These are phyloP conservation scores for Enteromius argenteus DNA, from an alignment of 2,797 vertebrate genomes.

Conservation along the genomic window DNA sequence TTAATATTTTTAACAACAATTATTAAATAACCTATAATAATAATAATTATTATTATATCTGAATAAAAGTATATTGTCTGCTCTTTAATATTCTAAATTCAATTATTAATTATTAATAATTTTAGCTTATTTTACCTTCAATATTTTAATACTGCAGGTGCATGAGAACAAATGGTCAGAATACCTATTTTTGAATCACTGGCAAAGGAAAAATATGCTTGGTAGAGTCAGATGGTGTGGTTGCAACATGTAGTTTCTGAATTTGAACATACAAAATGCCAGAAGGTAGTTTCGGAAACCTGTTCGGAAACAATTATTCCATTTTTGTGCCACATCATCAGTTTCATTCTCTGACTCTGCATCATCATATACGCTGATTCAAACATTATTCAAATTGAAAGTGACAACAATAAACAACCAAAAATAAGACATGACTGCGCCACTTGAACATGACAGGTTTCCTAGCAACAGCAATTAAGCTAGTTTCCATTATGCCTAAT, in stretches of 20 bases:
- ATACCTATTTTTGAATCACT: not conserved
- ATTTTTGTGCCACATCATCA: not conserved
- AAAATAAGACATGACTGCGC: conserved; percentile 53
- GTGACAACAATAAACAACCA: conserved; percentile 33
- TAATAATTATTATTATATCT: too few relatives aligned
- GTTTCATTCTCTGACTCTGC: not conserved
- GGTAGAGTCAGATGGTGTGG: not conserved
- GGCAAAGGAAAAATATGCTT: not conserved
- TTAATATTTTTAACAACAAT: not conserved
- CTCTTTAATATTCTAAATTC: not conserved
- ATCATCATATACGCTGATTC: conserved; percentile 28
- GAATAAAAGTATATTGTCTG: not conserved
- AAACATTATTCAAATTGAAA: conserved; percentile 38
- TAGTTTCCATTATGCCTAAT: conserved; percentile 36
- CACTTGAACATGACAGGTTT: conserved; percentile 54
- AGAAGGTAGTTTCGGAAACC: not conserved
- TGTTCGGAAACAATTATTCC: not conserved
- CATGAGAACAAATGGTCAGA: not conserved
- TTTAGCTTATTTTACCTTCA: not conserved
- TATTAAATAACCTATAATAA: not conserved
- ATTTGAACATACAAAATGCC: not conserved
- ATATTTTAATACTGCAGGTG: not conserved
- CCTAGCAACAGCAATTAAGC: conserved; percentile 61
- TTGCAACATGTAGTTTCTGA: not conserved
- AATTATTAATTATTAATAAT: not conserved